A percentile compares a stretch with the other conserved stretches of the same genome.
Conservation (phyloP, 2,888 invertebrate genomes). For the Pterostichus niger region DNA sequence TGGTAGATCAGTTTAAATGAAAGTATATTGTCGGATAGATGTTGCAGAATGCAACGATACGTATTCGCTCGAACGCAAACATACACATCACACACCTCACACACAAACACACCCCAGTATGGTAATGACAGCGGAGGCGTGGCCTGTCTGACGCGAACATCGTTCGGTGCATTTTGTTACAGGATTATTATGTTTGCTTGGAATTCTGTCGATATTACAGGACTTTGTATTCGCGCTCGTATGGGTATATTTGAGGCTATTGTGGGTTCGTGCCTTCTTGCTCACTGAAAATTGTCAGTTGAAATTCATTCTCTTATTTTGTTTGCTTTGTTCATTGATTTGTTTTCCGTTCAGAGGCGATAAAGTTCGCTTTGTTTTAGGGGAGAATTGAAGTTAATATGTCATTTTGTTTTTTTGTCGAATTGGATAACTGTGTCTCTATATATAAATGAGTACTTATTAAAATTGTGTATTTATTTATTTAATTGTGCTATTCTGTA, state of each 20-base stretch:
- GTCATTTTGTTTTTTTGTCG: conserved; percentile 42
- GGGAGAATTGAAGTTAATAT: conserved; percentile 29
- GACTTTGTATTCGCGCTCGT: conserved; percentile 1
- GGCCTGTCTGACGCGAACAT: conserved; percentile 48
- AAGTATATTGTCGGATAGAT: conserved; percentile 40
- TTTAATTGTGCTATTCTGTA: no score
- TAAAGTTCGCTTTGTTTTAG: not conserved
- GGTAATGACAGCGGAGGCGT: conserved; percentile 61
- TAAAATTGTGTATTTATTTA: no score
- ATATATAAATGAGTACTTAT: not conserved
- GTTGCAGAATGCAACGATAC: not conserved
- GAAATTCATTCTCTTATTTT: conserved; percentile 50
- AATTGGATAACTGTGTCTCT: conserved; percentile 10
- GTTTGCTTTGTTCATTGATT: conserved; percentile 49
- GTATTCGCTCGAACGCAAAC: not conserved
- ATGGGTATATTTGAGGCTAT: conserved; percentile 17
- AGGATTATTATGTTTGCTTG: conserved; percentile 62
- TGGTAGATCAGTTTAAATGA: conserved; percentile 33
- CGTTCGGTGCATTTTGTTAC: conserved; percentile 60
- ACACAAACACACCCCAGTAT: conserved; percentile 5
- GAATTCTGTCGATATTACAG: conserved; percentile 33
- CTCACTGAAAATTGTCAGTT: conserved; percentile 30
- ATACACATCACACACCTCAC: not conserved
- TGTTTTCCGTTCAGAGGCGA: conserved; percentile 27
- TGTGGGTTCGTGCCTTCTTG: conserved; percentile 28